Percentiles rank a stretch among this genome's conserved stretches.
Evolutionary conservation across 2,113 vertebrate species (phyloP).

Genomic region (Phocoena phocoena): DNA sequence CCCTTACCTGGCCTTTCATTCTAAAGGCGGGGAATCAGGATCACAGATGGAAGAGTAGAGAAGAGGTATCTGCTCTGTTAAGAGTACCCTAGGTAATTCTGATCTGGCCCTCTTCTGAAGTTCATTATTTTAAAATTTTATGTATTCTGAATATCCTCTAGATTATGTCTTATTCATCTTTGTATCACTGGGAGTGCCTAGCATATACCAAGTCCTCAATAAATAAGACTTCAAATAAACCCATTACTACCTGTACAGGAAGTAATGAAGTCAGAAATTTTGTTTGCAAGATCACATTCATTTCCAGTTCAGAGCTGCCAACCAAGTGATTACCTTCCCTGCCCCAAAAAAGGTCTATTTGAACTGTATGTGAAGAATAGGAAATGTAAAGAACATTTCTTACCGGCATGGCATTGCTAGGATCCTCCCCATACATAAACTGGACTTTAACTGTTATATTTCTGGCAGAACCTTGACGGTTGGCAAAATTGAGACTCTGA

Average conservation of each 20-base stretch:
- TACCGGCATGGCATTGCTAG: constrained; percentile 97
- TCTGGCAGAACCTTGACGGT: constrained; percentile 97
- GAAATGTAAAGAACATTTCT: constrained; percentile 51
- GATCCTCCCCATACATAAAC: constrained; percentile 98
- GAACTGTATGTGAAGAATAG: fast-evolving
- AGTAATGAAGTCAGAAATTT: neutral
- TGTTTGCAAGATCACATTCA: neutral
- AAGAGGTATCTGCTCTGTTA: neutral
- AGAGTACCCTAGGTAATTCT: neutral
- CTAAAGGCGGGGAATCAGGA: neutral
- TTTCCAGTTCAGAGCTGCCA: neutral
- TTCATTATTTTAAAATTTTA: neutral
- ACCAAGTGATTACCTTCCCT: neutral
- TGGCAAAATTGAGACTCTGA: constrained; percentile 98
- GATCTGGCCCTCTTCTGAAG: neutral
- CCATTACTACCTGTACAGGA: neutral
- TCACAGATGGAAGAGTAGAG: neutral
- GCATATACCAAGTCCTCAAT: neutral
- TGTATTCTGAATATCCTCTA: neutral
- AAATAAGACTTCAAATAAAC: constrained; percentile 26
- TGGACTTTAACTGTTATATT: constrained; percentile 99
- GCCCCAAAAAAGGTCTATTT: neutral
- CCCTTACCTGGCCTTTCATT: neutral
- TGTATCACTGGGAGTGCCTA: constrained; percentile 39
- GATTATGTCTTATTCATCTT: constrained; percentile 50